phyloP scores from a whole-genome alignment of 2,113 vertebrate species.

The Cyphotilapia sp. region DNA sequence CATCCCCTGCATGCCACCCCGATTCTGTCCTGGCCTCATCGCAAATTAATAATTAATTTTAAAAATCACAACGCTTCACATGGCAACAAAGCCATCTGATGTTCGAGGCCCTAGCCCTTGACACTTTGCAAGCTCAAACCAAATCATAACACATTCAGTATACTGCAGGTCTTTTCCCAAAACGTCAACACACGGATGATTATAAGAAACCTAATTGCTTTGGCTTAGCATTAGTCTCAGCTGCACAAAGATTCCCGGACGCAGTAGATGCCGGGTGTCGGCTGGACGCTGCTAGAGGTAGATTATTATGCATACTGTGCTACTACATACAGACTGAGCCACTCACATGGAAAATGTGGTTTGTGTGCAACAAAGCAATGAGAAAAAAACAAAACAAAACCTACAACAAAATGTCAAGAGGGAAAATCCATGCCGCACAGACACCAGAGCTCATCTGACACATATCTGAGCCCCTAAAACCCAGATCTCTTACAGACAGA shows the following conservation, averaged over 20 bases:
- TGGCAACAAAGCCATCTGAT: not conserved
- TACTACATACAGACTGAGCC: not conserved
- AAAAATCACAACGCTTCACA: slow-evolving; percentile 11
- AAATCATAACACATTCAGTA: not conserved
- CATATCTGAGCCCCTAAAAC: slow-evolving; percentile 34
- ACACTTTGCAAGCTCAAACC: slow-evolving; percentile 10
- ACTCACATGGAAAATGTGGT: slow-evolving; percentile 44
- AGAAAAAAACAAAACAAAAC: not conserved
- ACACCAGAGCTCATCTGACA: slow-evolving; percentile 41
- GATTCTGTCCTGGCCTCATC: not conserved
- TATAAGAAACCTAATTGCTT: not conserved
- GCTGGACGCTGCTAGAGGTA: not conserved
- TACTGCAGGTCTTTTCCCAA: not conserved
- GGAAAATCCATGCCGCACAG: slow-evolving; percentile 9
- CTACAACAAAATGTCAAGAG: slow-evolving; percentile 39
- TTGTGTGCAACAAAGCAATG: slow-evolving; percentile 39
- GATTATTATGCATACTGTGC: not conserved
- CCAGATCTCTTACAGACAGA: slow-evolving; percentile 42
- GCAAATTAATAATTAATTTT: slow-evolving; percentile 36
- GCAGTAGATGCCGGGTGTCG: not conserved
- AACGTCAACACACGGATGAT: not conserved
- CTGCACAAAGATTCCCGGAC: not conserved
- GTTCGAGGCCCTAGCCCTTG: not conserved
- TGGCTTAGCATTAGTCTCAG: not conserved
- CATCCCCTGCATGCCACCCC: not conserved